Base-by-base conservation (phyloP, 1,140 invertebrate genomes). In the Diachasma alloeum region DNA sequence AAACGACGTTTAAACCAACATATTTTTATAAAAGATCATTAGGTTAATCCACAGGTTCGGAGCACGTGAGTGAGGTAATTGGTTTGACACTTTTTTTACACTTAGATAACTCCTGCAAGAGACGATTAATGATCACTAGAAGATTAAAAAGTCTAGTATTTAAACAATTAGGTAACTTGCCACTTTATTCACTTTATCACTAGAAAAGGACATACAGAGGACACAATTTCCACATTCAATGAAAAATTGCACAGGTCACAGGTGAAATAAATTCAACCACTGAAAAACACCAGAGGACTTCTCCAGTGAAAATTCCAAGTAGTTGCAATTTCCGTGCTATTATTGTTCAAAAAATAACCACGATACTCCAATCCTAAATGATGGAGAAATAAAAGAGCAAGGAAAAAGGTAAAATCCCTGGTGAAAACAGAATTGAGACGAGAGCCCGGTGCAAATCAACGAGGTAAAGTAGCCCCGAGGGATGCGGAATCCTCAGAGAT, bases 21-120 rank as follows among this genome's bases (percentile, higher is more conserved):
- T 71, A 66, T 42, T 72, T 46, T 71, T 69, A 36, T 13, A 42
- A 67, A 72, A 72, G 67, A 72, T 78, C 59, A 75, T 75, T 75
- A 71, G 36, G 31, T 31, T 31, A 10, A n/a, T 53, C 17, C n/a
- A 63, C 59, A 13, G 59, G 22, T 63, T 63, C 6, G 15, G 19
- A 24, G 15, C 24, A 63, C 24, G 59, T 63, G 59, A 31, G 22
- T 63, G 19, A 26, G 24, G 19, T 22, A 63, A 53, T 63, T 22
- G 11, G n/a, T 72, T 26, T 44, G 24, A 63, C n/a, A 63, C 10
- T 56, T 22, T 17, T 22, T 56, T 37, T 63, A 36, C 53, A 39
- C 36, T 10, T n/a, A 19, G 11, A 10, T 53, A 46, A 19, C 11
- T 24, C 48, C 48, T 36, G 4, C n/a, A 11, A 46, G 46, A 15